Percentiles rank a stretch among this genome's conserved stretches.
Conservation (phyloP, 2,888 invertebrate species). For the Trissonchulus latispiculum region DNA sequence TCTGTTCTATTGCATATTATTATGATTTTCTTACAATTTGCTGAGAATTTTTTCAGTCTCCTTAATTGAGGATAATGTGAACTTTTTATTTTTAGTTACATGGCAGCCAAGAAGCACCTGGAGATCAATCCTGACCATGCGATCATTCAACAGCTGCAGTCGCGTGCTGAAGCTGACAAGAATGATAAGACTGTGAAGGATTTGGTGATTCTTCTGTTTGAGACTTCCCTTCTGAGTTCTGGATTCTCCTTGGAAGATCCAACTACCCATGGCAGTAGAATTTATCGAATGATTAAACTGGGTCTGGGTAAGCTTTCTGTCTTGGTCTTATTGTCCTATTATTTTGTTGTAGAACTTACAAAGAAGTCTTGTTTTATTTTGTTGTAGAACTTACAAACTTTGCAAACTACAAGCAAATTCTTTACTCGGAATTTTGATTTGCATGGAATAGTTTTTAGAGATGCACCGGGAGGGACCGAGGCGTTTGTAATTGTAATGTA, state of each 20-base stretch:
- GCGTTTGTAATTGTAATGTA: no score
- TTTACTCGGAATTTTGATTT: background rate
- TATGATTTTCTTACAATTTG: no score
- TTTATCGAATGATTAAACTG: constrained; percentile 96
- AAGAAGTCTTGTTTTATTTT: no score
- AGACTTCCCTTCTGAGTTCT: constrained; percentile 87
- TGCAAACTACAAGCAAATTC: background rate
- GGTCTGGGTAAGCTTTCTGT: constrained; percentile 56
- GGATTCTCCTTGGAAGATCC: constrained; percentile 95
- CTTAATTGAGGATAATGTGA: no score
- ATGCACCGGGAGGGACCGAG: no score
- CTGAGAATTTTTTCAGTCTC: no score
- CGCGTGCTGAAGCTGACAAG: constrained; percentile 88
- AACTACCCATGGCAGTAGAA: constrained; percentile 70
- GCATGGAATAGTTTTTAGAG: background rate
- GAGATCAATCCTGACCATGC: constrained; percentile 95
- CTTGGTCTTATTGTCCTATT: constrained; percentile 22
- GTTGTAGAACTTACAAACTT: background rate
- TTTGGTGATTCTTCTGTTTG: constrained; percentile 83
- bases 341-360: no score
- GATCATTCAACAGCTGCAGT: constrained; percentile 75
- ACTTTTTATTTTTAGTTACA: constrained; percentile 61
- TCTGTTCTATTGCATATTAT: no score
- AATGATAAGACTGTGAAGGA: constrained; percentile 98
- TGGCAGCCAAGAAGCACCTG: constrained; percentile 97